Conservation (phyloP, 2,113 vertebrate species). For the Mus musculus region DNA sequence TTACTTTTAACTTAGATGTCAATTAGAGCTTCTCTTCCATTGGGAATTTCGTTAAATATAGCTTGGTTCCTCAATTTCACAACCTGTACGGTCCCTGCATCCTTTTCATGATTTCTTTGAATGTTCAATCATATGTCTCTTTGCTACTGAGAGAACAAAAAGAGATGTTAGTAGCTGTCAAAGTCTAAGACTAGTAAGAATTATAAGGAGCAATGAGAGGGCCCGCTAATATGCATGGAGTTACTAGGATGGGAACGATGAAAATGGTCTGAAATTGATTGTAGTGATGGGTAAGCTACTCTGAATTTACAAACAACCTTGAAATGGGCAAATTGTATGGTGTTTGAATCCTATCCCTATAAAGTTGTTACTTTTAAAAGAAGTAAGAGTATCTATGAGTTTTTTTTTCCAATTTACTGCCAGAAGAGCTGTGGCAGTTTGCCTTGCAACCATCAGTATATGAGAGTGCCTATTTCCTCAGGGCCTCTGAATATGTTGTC, state of each 20-base stretch:
- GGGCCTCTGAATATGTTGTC: conserved; percentile 12
- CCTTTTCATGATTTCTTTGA: conserved; percentile 9
- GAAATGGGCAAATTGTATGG: conserved; percentile 2
- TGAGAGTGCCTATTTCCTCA: conserved; percentile 12
- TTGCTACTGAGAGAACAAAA: conserved; percentile 26
- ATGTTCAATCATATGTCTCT: conserved; percentile 8
- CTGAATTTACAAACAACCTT: conserved; percentile 29
- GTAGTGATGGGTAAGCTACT: neutral
- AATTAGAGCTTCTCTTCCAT: conserved; percentile 11
- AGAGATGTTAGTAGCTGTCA: neutral
- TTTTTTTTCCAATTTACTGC: neutral
- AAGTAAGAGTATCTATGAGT: neutral
- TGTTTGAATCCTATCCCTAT: conserved; percentile 13
- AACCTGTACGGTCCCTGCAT: neutral
- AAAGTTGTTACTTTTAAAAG: neutral
- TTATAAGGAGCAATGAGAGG: neutral
- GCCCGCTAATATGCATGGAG: neutral
- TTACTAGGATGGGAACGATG: neutral
- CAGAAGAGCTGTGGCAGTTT: conserved; percentile 16
- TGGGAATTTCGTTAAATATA: conserved; percentile 37
- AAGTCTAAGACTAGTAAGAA: neutral
- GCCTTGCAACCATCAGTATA: neutral
- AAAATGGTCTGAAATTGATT: conserved; percentile 19
- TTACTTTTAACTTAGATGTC: conserved; percentile 38
- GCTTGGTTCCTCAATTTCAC: conserved; percentile 34